Conservation (phyloP, 1,140 invertebrate genomes). For the Drosophila arizonae region DNA sequence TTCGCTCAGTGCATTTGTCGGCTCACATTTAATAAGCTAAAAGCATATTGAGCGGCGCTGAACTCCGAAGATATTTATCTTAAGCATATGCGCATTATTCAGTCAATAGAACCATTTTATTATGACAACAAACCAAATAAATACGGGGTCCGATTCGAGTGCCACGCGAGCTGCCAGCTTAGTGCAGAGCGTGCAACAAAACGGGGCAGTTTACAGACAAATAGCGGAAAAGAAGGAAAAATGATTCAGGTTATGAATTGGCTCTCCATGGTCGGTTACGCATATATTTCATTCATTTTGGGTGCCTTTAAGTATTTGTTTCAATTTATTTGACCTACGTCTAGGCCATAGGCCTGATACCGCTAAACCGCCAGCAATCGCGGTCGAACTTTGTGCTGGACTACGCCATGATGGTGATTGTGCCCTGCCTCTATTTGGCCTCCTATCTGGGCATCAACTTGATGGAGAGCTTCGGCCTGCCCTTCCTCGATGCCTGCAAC, state of each 20-base stretch:
- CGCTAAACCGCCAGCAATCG: constrained; percentile 59
- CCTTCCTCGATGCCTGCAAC: constrained; percentile 50
- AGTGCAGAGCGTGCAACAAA: constrained; percentile 31
- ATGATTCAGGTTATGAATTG: constrained; percentile 73
- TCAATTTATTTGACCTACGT: background rate
- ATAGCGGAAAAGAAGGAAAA: constrained; percentile 9
- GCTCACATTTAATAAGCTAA: constrained; percentile 74
- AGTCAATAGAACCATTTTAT: constrained; percentile 55
- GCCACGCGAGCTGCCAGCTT: constrained; percentile 25
- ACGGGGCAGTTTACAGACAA: constrained; percentile 22
- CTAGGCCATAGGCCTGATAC: constrained; percentile 72
- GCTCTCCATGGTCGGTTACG: constrained; percentile 58
- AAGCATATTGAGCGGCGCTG: constrained; percentile 50
- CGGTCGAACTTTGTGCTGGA: constrained; percentile 52
- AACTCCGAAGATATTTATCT: constrained; percentile 74
- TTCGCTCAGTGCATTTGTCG: constrained; percentile 41
- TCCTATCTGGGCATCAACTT: constrained; percentile 62
- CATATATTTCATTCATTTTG: background rate
- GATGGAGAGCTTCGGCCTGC: constrained; percentile 28
- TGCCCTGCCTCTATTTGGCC: constrained; percentile 64
- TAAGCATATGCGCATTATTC: constrained; percentile 70
- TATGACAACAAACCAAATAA: constrained; percentile 49
- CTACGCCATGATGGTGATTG: constrained; percentile 66
- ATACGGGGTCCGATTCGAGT: constrained; percentile 45
- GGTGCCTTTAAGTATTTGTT: background rate